These are phyloP conservation scores for Thalassarche chlororhynchos DNA, from an alignment of 2,113 vertebrate genomes.

Conservation along the genomic window DNA sequence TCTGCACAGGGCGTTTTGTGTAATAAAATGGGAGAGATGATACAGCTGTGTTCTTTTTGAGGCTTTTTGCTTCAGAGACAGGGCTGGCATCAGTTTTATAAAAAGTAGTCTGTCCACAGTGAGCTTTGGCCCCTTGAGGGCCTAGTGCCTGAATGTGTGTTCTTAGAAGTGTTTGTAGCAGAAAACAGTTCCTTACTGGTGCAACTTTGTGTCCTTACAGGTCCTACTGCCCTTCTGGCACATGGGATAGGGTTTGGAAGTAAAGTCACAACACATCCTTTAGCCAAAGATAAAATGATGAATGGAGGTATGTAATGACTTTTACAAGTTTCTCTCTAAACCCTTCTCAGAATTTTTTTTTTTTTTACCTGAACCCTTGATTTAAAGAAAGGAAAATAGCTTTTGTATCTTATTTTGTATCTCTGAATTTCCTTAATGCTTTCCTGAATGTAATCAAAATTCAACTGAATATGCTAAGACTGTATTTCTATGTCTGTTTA, in stretches of 20 bases:
- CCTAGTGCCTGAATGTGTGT: not conserved
- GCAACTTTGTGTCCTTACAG: constrained; percentile 65
- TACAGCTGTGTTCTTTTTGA: not conserved
- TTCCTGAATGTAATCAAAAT: not conserved
- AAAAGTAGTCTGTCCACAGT: not conserved
- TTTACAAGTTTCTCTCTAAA: not conserved
- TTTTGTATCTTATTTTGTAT: not conserved
- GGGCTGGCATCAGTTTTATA: not conserved
- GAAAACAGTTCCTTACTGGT: not conserved
- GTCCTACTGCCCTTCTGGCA: constrained; percentile 93
- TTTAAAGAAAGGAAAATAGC: not conserved
- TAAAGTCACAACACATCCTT: constrained; percentile 94
- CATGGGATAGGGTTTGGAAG: constrained; percentile 93
- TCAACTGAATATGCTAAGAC: not conserved
- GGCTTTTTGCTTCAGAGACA: not conserved
- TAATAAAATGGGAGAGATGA: not conserved
- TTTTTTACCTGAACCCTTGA: not conserved
- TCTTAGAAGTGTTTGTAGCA: not conserved
- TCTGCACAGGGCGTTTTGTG: not conserved
- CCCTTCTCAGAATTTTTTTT: not conserved
- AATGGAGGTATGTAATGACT: constrained; percentile 81
- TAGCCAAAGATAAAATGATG: constrained; percentile 98
- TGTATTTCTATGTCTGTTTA: not conserved
- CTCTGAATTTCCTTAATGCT: not conserved
- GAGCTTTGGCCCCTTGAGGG: not conserved